These are phyloP conservation scores for Ephialtes manifestator DNA, from an alignment of 2,888 invertebrate species.

Conservation along the genomic window DNA sequence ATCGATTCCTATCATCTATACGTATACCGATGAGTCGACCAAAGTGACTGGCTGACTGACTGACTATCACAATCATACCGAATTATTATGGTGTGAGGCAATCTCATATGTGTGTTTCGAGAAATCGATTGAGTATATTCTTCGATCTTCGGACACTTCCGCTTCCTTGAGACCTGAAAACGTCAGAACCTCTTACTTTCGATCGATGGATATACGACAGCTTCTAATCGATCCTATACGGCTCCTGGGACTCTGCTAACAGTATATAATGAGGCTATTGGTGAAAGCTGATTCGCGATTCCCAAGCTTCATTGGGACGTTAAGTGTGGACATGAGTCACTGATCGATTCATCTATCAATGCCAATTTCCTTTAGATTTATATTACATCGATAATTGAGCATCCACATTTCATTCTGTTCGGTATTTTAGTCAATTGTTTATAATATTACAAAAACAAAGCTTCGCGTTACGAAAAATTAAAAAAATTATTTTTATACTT, in stretches of 20 bases:
- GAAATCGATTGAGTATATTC: constrained; percentile 18
- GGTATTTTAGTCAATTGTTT: background rate
- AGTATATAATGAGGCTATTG: constrained; percentile 2
- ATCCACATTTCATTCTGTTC: background rate
- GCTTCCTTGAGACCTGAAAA: constrained; percentile 69
- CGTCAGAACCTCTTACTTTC: constrained; percentile 72
- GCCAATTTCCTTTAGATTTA: background rate
- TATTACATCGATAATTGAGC: background rate
- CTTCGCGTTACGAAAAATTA: too few relatives aligned
- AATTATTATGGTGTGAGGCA: background rate
- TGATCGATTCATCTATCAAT: constrained; percentile 3
- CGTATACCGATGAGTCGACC: constrained; percentile 22
- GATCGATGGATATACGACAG: constrained; percentile 15
- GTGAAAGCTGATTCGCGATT: background rate
- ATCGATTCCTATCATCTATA: constrained; percentile 60
- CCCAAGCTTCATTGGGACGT: background rate
- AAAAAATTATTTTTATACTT: too few relatives aligned
- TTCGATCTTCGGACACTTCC: constrained; percentile 46
- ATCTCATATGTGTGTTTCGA: background rate
- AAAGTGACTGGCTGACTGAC: constrained; percentile 2
- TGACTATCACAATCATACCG: background rate
- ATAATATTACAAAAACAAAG: too few relatives aligned
- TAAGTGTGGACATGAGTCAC: background rate
- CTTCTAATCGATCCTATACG: background rate
- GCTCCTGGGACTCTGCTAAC: background rate